These are phyloP conservation scores for Formica exsecta DNA, from an alignment of 1,140 invertebrate species.

Conservation along the genomic window DNA sequence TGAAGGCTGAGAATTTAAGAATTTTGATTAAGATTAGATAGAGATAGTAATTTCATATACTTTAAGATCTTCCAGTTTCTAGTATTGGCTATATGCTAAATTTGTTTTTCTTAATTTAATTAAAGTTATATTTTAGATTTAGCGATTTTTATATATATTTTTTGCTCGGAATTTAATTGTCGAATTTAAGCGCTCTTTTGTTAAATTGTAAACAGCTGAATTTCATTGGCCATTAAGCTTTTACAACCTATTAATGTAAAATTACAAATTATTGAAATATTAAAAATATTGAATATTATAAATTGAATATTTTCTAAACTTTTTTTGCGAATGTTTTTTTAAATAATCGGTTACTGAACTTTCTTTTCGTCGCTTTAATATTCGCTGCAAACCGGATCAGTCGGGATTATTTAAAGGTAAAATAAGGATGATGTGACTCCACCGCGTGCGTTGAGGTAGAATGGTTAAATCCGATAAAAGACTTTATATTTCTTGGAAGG, in stretches of 20 bases:
- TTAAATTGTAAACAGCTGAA: too few relatives aligned
- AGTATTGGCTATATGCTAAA: too few relatives aligned
- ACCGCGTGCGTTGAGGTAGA: too few relatives aligned
- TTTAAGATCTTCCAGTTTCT: too few relatives aligned
- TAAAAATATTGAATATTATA: not conserved
- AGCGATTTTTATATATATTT: too few relatives aligned
- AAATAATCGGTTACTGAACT: not conserved
- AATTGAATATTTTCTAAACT: not conserved
- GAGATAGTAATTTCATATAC: too few relatives aligned
- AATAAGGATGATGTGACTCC: slow-evolving; percentile 1
- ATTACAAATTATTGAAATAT: not conserved
- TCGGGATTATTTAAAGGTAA: slow-evolving; percentile 13
- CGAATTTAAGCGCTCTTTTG: not conserved
- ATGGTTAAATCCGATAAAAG: slow-evolving; percentile 32
- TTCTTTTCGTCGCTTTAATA: not conserved
- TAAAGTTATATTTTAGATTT: too few relatives aligned
- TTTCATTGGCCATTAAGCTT: not conserved
- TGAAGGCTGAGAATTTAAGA: too few relatives aligned
- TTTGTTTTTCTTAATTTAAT: too few relatives aligned
- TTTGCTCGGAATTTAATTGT: not conserved
- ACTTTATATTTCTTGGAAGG: slow-evolving; percentile 10
- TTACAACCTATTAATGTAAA: not conserved
- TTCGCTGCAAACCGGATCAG: slow-evolving; percentile 11
- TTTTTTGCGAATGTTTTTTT: not conserved
- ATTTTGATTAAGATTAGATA: too few relatives aligned